Percentiles rank a stretch among this genome's conserved stretches.
Conservation (phyloP, 2,113 vertebrate genomes). For the Oreotrochilus melanogaster region DNA sequence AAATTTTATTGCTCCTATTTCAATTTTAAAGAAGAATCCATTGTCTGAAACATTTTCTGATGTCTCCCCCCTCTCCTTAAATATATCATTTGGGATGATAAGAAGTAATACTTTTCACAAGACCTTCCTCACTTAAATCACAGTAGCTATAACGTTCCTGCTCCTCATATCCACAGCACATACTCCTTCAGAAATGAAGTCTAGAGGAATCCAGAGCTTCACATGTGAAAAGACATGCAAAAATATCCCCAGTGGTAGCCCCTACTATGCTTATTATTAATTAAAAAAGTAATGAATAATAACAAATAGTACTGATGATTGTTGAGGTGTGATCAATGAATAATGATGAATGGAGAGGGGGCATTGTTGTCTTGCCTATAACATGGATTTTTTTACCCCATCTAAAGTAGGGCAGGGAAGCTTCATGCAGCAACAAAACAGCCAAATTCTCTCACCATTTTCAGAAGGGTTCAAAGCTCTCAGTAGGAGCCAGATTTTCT, state of each 20-base stretch:
- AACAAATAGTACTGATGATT: constrained; percentile 16
- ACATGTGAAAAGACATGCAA: background rate
- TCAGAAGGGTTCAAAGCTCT: background rate
- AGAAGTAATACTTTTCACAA: background rate
- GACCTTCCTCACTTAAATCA: background rate
- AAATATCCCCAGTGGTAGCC: background rate
- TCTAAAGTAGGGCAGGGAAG: background rate
- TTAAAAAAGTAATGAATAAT: constrained; percentile 4
- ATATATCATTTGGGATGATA: background rate
- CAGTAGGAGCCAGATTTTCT: background rate
- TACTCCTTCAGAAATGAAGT: background rate
- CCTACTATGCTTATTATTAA: background rate
- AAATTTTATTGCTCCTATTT: background rate
- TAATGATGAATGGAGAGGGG: background rate
- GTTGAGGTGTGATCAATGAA: constrained; percentile 26
- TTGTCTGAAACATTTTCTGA: background rate
- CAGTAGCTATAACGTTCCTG: background rate
- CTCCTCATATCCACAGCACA: background rate
- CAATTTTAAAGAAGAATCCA: background rate
- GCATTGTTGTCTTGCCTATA: background rate
- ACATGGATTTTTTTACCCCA: background rate
- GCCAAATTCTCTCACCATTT: background rate
- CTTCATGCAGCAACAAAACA: background rate
- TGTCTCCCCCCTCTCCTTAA: background rate
- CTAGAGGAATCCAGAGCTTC: background rate